These are phyloP conservation scores for Litoditis marina DNA, from an alignment of 2,888 invertebrate genomes.

Conservation along the genomic window DNA sequence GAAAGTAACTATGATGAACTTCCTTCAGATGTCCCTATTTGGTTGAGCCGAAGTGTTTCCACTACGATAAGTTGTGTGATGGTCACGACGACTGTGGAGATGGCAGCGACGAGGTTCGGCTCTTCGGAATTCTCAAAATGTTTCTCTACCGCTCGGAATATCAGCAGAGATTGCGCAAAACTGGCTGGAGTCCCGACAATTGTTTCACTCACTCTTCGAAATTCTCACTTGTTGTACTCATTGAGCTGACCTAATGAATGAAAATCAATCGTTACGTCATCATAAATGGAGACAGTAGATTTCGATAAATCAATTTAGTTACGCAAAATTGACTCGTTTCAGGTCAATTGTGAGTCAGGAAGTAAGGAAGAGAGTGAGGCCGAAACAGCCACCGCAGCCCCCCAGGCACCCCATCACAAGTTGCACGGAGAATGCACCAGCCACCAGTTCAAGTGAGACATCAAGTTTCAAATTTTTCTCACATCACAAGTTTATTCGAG, in stretches of 20 bases:
- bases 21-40: conserved; percentile 47
- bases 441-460: conserved; percentile 11
- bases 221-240: too few relatives aligned
- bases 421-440: conserved; percentile 7
- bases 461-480: background rate
- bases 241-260: too few relatives aligned
- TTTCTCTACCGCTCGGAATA: background rate
- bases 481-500: too few relatives aligned
- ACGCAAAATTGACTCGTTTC: conserved; percentile 9
- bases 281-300: too few relatives aligned
- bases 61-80: conserved; percentile 77
- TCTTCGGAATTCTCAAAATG: background rate
- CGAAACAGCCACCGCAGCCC: background rate
- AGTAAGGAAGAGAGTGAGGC: conserved; percentile 28
- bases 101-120: conserved; percentile 80
- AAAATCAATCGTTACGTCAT: too few relatives aligned
- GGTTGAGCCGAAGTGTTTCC: conserved; percentile 71
- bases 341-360: conserved; percentile 41
- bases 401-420: background rate
- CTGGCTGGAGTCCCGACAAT: too few relatives aligned
- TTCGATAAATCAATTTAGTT: background rate
- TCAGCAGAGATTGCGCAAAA: too few relatives aligned
- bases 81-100: conserved; percentile 69
- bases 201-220: too few relatives aligned
- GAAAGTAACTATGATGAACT: too few relatives aligned